Evolutionary conservation across 1,140 invertebrate species (phyloP).

Genomic region (Hyles vespertilio): DNA sequence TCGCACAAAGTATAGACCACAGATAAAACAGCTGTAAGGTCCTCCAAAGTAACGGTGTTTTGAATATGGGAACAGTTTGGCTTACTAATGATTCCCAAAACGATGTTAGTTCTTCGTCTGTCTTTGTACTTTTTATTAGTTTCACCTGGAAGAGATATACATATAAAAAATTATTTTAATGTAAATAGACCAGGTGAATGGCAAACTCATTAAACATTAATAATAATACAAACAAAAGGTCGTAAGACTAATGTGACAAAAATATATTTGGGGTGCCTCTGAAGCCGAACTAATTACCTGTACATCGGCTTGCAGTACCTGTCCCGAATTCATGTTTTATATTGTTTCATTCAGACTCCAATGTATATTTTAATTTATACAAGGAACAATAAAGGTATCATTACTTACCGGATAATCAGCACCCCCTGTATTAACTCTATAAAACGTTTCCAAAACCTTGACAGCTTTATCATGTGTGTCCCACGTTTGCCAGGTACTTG

Average conservation of each 20-base stretch:
- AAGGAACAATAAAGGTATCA: no score
- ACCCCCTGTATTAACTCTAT: constrained; percentile 45
- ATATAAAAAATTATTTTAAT: background rate
- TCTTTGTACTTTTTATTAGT: background rate
- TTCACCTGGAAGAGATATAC: background rate
- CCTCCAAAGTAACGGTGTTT: constrained; percentile 31
- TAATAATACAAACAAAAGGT: no score
- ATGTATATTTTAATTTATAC: no score
- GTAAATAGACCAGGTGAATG: no score
- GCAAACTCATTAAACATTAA: no score
- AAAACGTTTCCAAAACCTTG: background rate
- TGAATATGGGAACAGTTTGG: constrained; percentile 33
- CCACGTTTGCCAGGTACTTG: constrained; percentile 76
- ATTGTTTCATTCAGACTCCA: no score
- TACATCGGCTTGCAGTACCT: no score
- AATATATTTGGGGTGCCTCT: no score
- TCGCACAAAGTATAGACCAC: constrained; percentile 26
- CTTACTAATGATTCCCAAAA: background rate
- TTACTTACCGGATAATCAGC: constrained; percentile 31
- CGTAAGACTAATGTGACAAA: no score
- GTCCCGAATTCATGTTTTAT: no score
- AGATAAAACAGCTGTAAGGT: constrained; percentile 36
- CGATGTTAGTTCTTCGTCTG: background rate
- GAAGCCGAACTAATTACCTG: no score
- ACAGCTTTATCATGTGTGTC: constrained; percentile 39